phyloP scores from a whole-genome alignment of 2,797 vertebrate genomes.

The Anabas testudineus region DNA sequence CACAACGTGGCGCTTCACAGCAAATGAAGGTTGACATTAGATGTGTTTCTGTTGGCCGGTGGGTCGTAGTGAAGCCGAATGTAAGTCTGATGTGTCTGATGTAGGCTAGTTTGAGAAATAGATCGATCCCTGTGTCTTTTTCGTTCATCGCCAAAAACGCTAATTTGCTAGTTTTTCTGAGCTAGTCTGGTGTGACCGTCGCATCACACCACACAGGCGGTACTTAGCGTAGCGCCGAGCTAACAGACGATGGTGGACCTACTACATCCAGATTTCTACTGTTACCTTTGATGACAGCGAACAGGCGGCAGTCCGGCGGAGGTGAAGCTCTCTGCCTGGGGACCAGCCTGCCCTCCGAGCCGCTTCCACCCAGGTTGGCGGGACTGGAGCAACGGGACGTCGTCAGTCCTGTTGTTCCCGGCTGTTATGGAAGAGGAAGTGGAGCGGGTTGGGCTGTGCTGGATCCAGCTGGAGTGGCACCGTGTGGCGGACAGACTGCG shows the following conservation, averaged over 20 bases:
- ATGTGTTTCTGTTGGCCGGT: neutral
- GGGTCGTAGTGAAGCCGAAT: conserved; percentile 35
- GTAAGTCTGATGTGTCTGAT: fast-evolving
- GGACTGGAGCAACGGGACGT: conserved; percentile 82
- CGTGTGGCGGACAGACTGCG: conserved; percentile 89
- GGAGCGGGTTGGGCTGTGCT: conserved; percentile 88
- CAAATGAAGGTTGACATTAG: conserved; percentile 21
- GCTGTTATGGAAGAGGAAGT: conserved; percentile 78
- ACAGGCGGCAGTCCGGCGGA: conserved; percentile 80
- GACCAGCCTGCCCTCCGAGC: conserved; percentile 81
- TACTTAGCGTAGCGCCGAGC: conserved; percentile 63
- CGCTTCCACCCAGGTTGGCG: conserved; percentile 79
- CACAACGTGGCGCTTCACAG: conserved; percentile 58
- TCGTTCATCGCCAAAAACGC: neutral
- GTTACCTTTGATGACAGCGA: conserved; percentile 90
- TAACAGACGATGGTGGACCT: conserved; percentile 37
- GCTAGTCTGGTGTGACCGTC: conserved; percentile 25
- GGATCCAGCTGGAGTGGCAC: conserved; percentile 90
- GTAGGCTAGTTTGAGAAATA: neutral
- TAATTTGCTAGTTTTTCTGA: conserved; percentile 14
- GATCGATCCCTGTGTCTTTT: fast-evolving
- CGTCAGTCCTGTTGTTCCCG: conserved; percentile 84
- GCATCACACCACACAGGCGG: neutral
- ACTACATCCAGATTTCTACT: conserved; percentile 24
- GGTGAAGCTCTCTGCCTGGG: conserved; percentile 81